Evolutionary conservation across 2,113 vertebrate species (phyloP).

Genomic region (Elephantulus edwardii): DNA sequence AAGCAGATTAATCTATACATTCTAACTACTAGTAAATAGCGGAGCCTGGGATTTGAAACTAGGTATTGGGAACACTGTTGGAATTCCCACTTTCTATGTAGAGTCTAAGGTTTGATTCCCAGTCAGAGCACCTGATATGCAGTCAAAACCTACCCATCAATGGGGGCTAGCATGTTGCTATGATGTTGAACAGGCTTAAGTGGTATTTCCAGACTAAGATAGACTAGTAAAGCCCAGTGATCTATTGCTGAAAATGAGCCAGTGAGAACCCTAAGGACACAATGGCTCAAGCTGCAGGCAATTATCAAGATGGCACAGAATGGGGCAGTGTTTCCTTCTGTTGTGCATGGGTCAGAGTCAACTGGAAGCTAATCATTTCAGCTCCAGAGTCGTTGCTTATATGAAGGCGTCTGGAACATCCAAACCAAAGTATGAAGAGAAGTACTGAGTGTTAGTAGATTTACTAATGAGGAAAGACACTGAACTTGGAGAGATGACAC

Average conservation of each 20-base stretch:
- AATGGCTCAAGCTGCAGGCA: background rate
- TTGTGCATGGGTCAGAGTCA: background rate
- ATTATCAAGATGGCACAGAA: background rate
- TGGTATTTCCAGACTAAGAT: background rate
- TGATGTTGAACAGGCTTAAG: background rate
- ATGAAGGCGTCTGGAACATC: background rate
- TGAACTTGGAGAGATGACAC: background rate
- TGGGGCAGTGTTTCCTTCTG: background rate
- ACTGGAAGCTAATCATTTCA: background rate
- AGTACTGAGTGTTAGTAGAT: background rate
- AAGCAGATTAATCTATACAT: background rate
- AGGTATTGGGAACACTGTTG: background rate
- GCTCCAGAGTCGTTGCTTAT: background rate
- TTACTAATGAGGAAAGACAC: background rate
- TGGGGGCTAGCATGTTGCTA: background rate
- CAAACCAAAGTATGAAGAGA: background rate
- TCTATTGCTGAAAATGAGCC: background rate
- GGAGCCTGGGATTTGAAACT: background rate
- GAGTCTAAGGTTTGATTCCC: background rate
- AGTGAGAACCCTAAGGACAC: background rate
- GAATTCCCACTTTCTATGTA: background rate
- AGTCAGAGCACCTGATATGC: background rate
- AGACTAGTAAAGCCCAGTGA: background rate
- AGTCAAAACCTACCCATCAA: background rate
- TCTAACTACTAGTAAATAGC: background rate